Percentiles rank a stretch among this genome's conserved stretches.
Conservation (phyloP, 2,797 vertebrate species). For the Morelia viridis region DNA sequence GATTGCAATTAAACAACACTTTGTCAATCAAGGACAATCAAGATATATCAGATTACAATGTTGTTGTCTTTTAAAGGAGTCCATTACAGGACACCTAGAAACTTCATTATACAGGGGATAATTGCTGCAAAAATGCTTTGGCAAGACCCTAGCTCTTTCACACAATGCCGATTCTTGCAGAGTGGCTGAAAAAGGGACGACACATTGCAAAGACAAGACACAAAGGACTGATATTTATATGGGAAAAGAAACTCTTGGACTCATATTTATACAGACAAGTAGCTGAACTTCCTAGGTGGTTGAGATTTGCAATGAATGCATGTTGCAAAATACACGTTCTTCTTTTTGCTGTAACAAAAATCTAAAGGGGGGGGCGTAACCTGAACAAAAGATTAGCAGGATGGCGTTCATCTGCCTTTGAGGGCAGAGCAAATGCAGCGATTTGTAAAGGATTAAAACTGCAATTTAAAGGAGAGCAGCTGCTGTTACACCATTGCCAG, state of each 20-base stretch:
- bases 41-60: background rate
- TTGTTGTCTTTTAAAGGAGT: background rate
- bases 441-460: background rate
- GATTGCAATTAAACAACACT: background rate
- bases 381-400: too few species aligned
- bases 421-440: background rate
- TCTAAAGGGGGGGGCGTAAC: background rate
- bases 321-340: background rate
- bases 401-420: background rate
- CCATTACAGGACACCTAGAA: background rate
- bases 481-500: background rate
- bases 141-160: background rate
- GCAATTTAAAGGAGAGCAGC: background rate
- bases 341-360: background rate
- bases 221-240: background rate
- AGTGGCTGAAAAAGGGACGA: background rate
- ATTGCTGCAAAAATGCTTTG: background rate
- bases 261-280: background rate
- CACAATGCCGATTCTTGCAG: background rate
- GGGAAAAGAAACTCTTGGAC: background rate
- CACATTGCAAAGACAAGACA: background rate
- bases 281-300: background rate
- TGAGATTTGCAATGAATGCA: background rate
- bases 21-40: background rate
- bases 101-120: background rate